Evolutionary conservation across 2,888 invertebrate genomes (phyloP), one percentile per base, ranked within the genome.

Genomic region (Lysandra coridon): DNA sequence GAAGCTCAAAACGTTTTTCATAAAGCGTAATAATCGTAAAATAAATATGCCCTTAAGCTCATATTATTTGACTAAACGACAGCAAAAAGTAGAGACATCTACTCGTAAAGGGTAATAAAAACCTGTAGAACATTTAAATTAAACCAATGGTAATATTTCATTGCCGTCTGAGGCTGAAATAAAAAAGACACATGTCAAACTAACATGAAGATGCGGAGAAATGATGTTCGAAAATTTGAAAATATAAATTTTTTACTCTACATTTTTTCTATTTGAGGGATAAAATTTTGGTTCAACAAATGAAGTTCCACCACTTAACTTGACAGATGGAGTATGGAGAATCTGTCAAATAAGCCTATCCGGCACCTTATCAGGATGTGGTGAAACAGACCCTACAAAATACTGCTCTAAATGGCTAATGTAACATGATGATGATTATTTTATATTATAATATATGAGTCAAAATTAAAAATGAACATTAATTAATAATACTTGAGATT

Each of bases 181-280:
- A 60, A 49, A 80, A 80, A 81, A 79, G 78, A 77, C 77, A 79
- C 64, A 64, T 76, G 79, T 79, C 64, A 79, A 81, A 81, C 44
- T 80, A 78, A 82, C 81, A 80, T 81, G 69, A 74, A 76, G 80
- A 79, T 82, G 83, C 82, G 82, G 82, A 82, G 73, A 81, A 76
- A 82, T 79, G 82, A 82, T 76, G 80, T 83, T 82, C 33, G 14
- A 82, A 80, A 81, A 79, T 80, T 64, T 75, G 73, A 80, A 81
- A 81, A 80, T 30, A 57, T 57, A 23, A 23, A 53, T 78, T 78
- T 69, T 37, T 69, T 69, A 33, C 33, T 37, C 12, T 69, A 37
- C 1, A 17, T 69, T 37, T 69, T 69, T 69, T 69, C 33, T 33
- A 69, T 69, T 69, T 33, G 12, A 69, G 69, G 33, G 33, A 37